phyloP scores from a whole-genome alignment of 2,888 invertebrate species.

The Lochmaea crataegi region DNA sequence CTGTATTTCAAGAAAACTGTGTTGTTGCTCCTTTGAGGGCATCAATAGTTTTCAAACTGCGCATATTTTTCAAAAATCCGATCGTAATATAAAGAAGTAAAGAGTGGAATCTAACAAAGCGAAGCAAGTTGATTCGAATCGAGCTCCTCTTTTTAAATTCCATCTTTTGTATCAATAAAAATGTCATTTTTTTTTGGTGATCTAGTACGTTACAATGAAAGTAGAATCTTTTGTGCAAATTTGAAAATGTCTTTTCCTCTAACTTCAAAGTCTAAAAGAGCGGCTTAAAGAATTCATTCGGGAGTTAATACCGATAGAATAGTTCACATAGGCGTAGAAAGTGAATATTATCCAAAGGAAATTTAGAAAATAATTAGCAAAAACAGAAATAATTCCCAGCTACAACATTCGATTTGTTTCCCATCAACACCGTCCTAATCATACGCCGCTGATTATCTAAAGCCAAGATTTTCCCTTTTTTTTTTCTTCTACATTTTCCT shows the following conservation, averaged over 20 bases:
- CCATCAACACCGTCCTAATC: too few species aligned
- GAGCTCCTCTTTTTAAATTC: slow-evolving; percentile 28
- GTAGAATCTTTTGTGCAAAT: slow-evolving; percentile 42
- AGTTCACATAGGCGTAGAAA: slow-evolving; percentile 30
- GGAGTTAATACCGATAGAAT: slow-evolving; percentile 50
- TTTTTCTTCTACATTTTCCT: slow-evolving; percentile 40
- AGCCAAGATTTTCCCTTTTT: slow-evolving; percentile 45
- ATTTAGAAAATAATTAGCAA: background rate
- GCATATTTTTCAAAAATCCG: too few species aligned
- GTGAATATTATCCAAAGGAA: background rate
- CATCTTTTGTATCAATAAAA: slow-evolving; percentile 43
- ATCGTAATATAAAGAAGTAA: too few species aligned
- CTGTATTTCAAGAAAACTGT: too few species aligned
- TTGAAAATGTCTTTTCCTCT: slow-evolving; percentile 39
- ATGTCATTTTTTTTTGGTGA: slow-evolving; percentile 34
- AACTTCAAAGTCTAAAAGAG: slow-evolving; percentile 48
- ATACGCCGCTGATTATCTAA: slow-evolving; percentile 41
- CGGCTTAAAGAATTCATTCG: slow-evolving; percentile 53
- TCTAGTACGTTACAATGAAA: slow-evolving; percentile 28
- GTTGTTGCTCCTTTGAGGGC: too few species aligned
- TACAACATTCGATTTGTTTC: too few species aligned
- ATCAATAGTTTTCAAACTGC: too few species aligned
- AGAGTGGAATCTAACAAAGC: too few species aligned
- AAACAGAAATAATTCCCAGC: too few species aligned
- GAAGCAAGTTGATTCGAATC: slow-evolving; percentile 34